phyloP scores from a whole-genome alignment of 2,888 invertebrate genomes.

The Pheosia tremula region DNA sequence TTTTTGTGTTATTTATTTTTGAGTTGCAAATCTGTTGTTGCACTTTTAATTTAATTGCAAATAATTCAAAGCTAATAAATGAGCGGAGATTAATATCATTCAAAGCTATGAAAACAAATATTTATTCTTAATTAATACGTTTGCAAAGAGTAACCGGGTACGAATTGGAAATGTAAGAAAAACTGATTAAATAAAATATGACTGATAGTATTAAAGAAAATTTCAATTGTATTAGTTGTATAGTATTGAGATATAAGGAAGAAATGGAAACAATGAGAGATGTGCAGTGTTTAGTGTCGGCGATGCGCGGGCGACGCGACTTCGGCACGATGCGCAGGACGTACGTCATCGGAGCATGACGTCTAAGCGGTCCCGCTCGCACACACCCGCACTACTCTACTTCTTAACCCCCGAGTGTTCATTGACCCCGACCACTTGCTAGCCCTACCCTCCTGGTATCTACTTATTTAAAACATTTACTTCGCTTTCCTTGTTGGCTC shows the following conservation, averaged over 20 bases:
- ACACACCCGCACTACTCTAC: conserved; percentile 46
- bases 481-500: conserved; percentile 19
- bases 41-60: neutral
- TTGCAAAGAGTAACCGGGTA: neutral
- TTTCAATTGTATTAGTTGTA: too few relatives aligned
- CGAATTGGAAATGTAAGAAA: neutral
- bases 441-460: conserved; percentile 49
- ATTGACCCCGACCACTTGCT: conserved; percentile 55
- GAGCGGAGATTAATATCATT: conserved; percentile 28
- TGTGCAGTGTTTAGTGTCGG: conserved; percentile 29
- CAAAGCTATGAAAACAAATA: neutral
- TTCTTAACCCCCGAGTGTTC: conserved; percentile 57
- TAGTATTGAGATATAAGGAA: conserved; percentile 16
- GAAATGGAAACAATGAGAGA: conserved; percentile 49
- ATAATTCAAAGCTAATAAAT: conserved; percentile 15
- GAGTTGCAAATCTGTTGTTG: neutral
- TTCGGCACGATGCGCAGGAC: conserved; percentile 57
- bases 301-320: conserved; percentile 11
- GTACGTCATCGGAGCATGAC: conserved; percentile 75
- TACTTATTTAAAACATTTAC: conserved; percentile 48
- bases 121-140: neutral
- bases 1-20: neutral
- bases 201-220: too few relatives aligned
- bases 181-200: neutral
- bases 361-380: conserved; percentile 57